Percentiles rank a stretch among this genome's conserved stretches.
phyloP scores from a whole-genome alignment of 2,113 vertebrate species.

The Dolichotis patagonum region DNA sequence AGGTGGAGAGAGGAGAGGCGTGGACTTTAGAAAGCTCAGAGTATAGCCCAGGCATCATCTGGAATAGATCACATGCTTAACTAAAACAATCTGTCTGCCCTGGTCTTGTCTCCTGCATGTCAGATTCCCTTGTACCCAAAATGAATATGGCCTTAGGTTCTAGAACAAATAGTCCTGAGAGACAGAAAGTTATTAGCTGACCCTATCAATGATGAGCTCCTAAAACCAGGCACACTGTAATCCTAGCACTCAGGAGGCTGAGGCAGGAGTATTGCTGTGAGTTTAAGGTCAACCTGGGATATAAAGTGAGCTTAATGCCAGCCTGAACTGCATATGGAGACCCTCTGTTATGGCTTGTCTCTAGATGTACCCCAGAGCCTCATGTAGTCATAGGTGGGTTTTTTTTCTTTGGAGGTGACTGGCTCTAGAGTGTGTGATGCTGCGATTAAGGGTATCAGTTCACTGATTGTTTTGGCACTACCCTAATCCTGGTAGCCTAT shows the following conservation, averaged over 20 bases:
- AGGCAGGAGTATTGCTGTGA: neutral
- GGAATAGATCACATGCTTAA: conserved; percentile 7
- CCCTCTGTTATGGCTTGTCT: neutral
- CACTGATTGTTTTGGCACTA: neutral
- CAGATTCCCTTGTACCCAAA: conserved; percentile 3
- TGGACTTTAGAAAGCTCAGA: neutral
- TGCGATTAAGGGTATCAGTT: neutral
- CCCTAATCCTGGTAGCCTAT: neutral
- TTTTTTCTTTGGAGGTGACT: neutral
- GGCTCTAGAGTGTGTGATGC: neutral
- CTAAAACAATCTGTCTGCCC: neutral
- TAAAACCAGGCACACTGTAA: conserved; percentile 47
- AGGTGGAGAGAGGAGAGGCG: neutral
- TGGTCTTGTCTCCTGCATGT: conserved; percentile 17
- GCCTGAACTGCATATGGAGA: neutral
- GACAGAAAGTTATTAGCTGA: conserved; percentile 58
- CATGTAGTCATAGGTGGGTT: neutral
- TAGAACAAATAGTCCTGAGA: conserved; percentile 46
- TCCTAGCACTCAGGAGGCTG: neutral
- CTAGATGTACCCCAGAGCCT: neutral
- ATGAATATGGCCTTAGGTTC: conserved; percentile 51
- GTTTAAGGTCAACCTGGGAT: neutral
- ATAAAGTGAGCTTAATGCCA: neutral
- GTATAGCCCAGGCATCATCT: neutral
- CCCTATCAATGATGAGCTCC: conserved; percentile 12